Conservation (phyloP, 2,797 vertebrate species). For the Acanthurus leucopareius region DNA sequence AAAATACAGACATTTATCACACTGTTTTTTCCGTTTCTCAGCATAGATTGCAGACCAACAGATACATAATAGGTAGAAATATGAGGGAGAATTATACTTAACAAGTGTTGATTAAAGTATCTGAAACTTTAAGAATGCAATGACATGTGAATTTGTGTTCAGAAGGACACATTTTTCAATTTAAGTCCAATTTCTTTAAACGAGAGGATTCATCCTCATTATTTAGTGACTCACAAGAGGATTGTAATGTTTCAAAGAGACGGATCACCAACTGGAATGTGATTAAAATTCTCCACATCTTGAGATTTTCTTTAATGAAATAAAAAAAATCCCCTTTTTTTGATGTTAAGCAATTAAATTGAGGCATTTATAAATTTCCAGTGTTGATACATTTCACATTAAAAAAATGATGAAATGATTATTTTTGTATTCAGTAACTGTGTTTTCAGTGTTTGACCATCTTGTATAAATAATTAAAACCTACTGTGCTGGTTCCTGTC, state of each 20-base stretch:
- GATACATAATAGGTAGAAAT: no score
- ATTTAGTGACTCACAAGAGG: background rate
- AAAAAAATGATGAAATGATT: background rate
- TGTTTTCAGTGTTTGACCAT: background rate
- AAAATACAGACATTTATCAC: background rate
- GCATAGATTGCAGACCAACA: background rate
- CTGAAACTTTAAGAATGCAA: background rate
- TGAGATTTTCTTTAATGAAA: background rate
- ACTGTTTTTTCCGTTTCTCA: background rate
- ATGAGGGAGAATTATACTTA: background rate
- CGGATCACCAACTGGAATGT: background rate
- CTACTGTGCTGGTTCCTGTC: no score
- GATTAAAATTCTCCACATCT: slow-evolving; percentile 9
- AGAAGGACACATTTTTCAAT: slow-evolving; percentile 10
- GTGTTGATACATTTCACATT: background rate
- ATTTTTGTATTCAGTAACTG: background rate
- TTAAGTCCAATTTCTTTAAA: slow-evolving; percentile 7
- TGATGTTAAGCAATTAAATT: background rate
- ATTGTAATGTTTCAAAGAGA: background rate
- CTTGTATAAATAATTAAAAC: no score
- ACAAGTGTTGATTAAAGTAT: background rate
- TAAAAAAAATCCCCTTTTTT: background rate
- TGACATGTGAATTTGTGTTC: background rate
- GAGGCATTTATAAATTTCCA: background rate
- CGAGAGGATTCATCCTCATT: background rate